A percentile compares a stretch with the other conserved stretches of the same genome.
Evolutionary conservation across 2,797 vertebrate species (phyloP).

Genomic region (Sciurus vulgaris): DNA sequence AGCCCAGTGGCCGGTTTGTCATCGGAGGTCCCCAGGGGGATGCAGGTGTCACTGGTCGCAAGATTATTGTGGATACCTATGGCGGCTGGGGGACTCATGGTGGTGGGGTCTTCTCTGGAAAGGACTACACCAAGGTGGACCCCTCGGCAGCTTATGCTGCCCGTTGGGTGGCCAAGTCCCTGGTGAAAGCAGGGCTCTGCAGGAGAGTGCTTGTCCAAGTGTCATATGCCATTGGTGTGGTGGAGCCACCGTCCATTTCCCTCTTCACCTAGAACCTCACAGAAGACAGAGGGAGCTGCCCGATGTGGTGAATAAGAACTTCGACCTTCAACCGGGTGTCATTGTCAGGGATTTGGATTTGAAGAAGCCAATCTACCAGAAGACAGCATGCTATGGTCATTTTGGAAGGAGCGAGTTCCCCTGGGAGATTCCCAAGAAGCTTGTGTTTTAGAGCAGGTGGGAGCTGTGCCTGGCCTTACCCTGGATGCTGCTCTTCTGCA

Average conservation of each 20-base stretch:
- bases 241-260: conserved; percentile 95
- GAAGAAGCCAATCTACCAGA: conserved; percentile 97
- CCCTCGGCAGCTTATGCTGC: conserved; percentile 97
- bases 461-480: neutral
- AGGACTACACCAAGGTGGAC: conserved; percentile 98
- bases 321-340: conserved; percentile 97
- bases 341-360: conserved; percentile 98
- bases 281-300: conserved; percentile 94
- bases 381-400: conserved; percentile 97
- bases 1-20: conserved; percentile 98
- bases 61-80: conserved; percentile 99
- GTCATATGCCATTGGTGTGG: conserved; percentile 97
- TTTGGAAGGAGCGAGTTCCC: conserved; percentile 95
- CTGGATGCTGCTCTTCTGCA: conserved; percentile 51
- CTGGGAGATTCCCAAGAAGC: conserved; percentile 95
- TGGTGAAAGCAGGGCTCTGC: conserved; percentile 96
- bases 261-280: conserved; percentile 97
- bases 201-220: conserved; percentile 98
- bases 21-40: conserved; percentile 99
- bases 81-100: conserved; percentile 99
- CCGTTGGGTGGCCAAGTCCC: conserved; percentile 98
- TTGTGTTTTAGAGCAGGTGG: conserved; percentile 88
- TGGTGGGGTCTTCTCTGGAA: conserved; percentile 97
- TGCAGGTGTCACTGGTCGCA: conserved; percentile 97
- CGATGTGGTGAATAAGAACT: conserved; percentile 96